Percentiles rank a stretch among this genome's conserved stretches.
These are phyloP conservation scores for Neria commutata DNA, from an alignment of 2,888 invertebrate species.

Conservation along the genomic window DNA sequence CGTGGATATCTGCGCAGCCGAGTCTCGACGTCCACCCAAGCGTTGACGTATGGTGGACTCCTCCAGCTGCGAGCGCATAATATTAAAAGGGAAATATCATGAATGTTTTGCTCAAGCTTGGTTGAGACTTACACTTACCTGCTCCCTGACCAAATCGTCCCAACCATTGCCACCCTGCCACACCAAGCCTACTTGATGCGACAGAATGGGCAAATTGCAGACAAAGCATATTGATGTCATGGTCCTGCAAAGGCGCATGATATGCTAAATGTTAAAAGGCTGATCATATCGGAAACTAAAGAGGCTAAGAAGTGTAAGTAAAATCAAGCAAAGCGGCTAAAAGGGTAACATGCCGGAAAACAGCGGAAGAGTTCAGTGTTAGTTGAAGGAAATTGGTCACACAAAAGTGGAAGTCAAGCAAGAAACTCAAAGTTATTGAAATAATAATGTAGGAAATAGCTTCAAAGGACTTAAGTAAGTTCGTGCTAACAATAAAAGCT, in stretches of 20 bases:
- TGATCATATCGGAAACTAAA: not conserved
- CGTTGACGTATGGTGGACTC: slow-evolving; percentile 85
- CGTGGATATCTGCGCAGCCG: slow-evolving; percentile 89
- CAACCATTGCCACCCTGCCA: slow-evolving; percentile 95
- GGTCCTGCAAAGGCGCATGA: slow-evolving; percentile 72
- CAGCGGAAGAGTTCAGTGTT: no score
- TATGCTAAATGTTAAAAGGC: no score
- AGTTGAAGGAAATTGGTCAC: no score
- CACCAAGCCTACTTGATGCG: slow-evolving; percentile 91
- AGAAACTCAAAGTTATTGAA: no score
- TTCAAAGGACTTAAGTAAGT: no score
- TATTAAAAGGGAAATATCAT: not conserved
- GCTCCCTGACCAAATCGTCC: slow-evolving; percentile 89
- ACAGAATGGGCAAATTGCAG: slow-evolving; percentile 93
- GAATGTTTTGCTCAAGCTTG: no score
- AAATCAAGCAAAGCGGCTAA: no score
- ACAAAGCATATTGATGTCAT: slow-evolving; percentile 96
- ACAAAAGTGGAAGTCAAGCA: no score
- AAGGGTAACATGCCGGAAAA: no score
- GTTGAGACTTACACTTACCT: no score
- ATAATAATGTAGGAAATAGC: no score
- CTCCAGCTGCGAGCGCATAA: slow-evolving; percentile 64
- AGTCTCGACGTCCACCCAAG: slow-evolving; percentile 84
- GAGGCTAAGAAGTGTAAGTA: not conserved
- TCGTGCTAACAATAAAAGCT: no score